Evolutionary conservation across 1,140 invertebrate genomes (phyloP).

Genomic region (Anoplophora glabripennis): DNA sequence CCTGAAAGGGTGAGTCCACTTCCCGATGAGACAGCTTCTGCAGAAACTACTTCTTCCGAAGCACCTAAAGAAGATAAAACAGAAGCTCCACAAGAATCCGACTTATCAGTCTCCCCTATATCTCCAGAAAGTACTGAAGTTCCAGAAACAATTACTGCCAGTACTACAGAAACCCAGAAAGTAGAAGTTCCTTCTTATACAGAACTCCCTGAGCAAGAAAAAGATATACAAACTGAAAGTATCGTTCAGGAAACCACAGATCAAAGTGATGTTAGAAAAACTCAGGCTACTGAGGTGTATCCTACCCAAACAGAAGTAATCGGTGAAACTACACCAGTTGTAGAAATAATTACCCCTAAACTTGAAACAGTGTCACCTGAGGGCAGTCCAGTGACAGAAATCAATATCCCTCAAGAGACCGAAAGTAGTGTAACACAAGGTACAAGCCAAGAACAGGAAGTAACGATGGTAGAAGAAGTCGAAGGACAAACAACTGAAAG

Average conservation of each 20-base stretch:
- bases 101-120: neutral
- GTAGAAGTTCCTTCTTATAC: constrained; percentile 8
- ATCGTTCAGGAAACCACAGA: neutral
- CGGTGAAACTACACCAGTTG: constrained; percentile 3
- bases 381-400: no score
- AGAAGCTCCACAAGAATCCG: neutral
- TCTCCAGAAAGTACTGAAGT: constrained; percentile 16
- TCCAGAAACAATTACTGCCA: neutral
- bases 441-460: constrained; percentile 22
- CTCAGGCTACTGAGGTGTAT: neutral
- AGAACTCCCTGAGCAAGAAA: neutral
- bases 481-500: constrained; percentile 14
- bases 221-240: neutral
- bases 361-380: constrained; percentile 16
- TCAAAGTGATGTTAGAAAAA: neutral
- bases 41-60: constrained; percentile 18
- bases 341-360: no score
- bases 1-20: constrained; percentile 8
- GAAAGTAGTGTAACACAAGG: neutral
- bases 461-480: constrained; percentile 21
- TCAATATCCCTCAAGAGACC: no score
- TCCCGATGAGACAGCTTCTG: no score
- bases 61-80: constrained; percentile 2
- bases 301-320: constrained; percentile 9
- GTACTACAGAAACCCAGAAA: constrained; percentile 8